Conservation (phyloP, 2,797 vertebrate genomes). For the Cygnus olor region DNA sequence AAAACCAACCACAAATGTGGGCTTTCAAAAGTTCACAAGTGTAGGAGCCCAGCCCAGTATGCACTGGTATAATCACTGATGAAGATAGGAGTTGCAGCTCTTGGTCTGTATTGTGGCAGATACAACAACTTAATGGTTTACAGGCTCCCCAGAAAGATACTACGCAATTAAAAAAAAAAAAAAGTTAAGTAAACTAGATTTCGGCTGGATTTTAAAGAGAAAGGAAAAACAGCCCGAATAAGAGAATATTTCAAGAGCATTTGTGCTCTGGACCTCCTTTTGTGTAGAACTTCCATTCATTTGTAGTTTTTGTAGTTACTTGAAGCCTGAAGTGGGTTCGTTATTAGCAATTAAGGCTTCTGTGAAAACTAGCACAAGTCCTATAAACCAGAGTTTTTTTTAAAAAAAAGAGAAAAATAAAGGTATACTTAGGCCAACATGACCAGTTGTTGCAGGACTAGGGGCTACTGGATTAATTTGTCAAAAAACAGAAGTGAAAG, state of each 20-base stretch:
- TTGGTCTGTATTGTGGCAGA: rapidly evolving
- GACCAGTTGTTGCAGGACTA: not conserved
- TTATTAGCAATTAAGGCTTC: not conserved
- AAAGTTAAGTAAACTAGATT: not conserved
- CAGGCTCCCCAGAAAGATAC: not conserved
- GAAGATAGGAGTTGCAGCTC: not conserved
- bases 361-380: not conserved
- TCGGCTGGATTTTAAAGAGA: not conserved
- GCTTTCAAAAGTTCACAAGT: not conserved
- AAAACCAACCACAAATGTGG: not conserved
- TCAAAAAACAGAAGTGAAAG: not conserved
- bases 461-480: not conserved
- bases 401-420: not conserved
- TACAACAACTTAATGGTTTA: no score
- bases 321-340: not conserved
- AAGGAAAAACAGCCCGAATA: not conserved
- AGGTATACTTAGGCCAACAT: not conserved
- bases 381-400: rapidly evolving
- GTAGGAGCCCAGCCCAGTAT: not conserved
- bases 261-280: not conserved
- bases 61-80: not conserved
- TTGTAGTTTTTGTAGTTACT: not conserved
- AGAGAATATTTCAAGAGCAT: not conserved
- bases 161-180: not conserved
- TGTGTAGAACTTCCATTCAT: not conserved